Conservation (phyloP, 1,140 invertebrate species). For the Platyura marginata region DNA sequence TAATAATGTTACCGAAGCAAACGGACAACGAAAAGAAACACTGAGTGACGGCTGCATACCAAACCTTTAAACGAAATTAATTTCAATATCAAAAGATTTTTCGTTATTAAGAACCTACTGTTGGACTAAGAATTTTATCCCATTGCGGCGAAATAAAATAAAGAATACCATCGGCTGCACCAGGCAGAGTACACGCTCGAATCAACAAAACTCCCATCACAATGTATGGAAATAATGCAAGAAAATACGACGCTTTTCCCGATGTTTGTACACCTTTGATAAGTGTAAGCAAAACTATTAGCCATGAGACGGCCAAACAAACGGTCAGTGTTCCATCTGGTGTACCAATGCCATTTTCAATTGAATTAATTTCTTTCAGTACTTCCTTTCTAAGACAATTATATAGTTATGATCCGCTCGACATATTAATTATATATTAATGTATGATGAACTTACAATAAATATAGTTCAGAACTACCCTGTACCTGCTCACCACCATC, state of each 20-base stretch:
- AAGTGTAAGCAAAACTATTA: conserved; percentile 53
- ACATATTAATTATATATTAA: background rate
- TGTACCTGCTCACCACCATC: background rate
- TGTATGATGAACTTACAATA: background rate
- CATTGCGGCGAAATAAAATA: conserved; percentile 63
- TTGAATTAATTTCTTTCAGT: conserved; percentile 42
- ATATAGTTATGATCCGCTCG: background rate
- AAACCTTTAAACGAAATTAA: conserved; percentile 27
- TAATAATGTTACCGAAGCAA: conserved; percentile 64
- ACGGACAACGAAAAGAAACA: conserved; percentile 44
- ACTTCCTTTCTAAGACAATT: conserved; percentile 34
- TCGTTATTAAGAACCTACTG: conserved; percentile 10
- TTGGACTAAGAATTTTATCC: conserved; percentile 42
- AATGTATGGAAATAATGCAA: conserved; percentile 66
- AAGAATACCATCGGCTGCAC: conserved; percentile 53
- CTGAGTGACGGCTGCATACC: conserved; percentile 60
- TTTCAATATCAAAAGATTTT: background rate
- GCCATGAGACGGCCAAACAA: conserved; percentile 58
- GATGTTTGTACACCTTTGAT: conserved; percentile 60
- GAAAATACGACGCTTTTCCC: conserved; percentile 63
- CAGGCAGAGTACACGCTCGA: conserved; percentile 49
- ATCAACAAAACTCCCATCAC: conserved; percentile 58
- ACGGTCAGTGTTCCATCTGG: conserved; percentile 58
- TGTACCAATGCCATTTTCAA: conserved; percentile 48
- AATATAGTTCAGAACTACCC: conserved; percentile 1